Evolutionary conservation across 1,140 invertebrate genomes (phyloP), one percentile per base, ranked within the genome.

Genomic region (Anagrus nilaparvatae): DNA sequence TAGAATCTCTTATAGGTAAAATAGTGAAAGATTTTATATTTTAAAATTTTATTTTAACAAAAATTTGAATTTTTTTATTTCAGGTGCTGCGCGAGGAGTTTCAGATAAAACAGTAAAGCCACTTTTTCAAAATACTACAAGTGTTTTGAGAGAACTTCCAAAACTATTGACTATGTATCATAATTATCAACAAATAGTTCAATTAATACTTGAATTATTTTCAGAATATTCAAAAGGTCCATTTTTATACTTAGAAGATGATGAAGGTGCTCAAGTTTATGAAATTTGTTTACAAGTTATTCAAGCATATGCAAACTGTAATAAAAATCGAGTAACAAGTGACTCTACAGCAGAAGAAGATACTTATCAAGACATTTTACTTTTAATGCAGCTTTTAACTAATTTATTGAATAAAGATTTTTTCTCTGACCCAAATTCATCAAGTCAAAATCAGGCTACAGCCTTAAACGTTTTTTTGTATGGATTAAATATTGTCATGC

Each of bases 181-280:
- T 62, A 87, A 87, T 67, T 89, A 87, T 65, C 79, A 82, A 34
- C 74, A 81, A 41, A 75, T 92, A 39, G 81, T 91, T 14, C 75
- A 87, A 53, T 67, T 86, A 10, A 77, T 87, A 39, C 62, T 92
- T 33, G 82, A 88, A 56, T 61, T 91, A 3, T 79, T 87, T 45
- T 75, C 73, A 35, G 78, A 84, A 56, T 79, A 77, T 55, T 75
- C 81, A 2, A 76, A 78, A 42, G 63, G 72, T 43, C 78, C 84
- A 70, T 59, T 87, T 24, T 77, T 75, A 51, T 82, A 76, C 46
- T 71, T 86, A 5, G 68, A 60, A 10, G 54, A 63, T 49, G 56
- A 63, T 10, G 76, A 82, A 46, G 75, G 72, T 46, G 51, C 57
- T 27, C 60, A 60, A 40, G 63, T 86, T 34, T 84, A 81, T 55